Evolutionary conservation across 1,140 invertebrate genomes (phyloP).

Genomic region (Sinonovacula constricta): DNA sequence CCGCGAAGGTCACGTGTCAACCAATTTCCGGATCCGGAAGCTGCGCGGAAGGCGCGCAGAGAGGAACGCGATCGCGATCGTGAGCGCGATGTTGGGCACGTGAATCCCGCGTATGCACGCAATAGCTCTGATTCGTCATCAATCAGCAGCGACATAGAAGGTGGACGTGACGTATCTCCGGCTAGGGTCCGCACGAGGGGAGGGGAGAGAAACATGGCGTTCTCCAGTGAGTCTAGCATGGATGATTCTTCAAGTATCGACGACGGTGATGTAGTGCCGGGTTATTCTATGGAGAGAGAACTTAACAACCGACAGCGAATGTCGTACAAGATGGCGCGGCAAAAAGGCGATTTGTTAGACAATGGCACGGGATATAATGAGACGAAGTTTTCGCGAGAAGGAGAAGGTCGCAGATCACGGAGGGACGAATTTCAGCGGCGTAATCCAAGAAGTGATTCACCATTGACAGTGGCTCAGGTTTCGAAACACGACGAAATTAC

Average conservation of each 20-base stretch:
- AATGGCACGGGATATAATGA: background rate
- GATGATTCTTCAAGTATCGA: constrained; percentile 46
- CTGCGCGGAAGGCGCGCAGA: constrained; percentile 19
- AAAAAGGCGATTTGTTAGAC: constrained; percentile 22
- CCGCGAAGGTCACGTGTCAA: constrained; percentile 34
- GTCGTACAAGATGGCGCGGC: constrained; percentile 28
- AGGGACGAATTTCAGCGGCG: constrained; percentile 24
- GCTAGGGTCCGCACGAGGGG: constrained; percentile 21
- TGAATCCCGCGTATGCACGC: constrained; percentile 30
- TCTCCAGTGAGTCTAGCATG: constrained; percentile 37
- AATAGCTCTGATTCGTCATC: constrained; percentile 31
- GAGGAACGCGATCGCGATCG: constrained; percentile 8
- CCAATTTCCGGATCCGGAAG: constrained; percentile 40
- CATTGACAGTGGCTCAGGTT: constrained; percentile 32
- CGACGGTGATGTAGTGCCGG: constrained; percentile 11
- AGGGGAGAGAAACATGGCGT: constrained; percentile 27
- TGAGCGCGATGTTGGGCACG: constrained; percentile 26
- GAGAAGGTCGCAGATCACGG: constrained; percentile 20
- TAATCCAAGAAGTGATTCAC: constrained; percentile 49
- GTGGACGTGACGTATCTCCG: constrained; percentile 40
- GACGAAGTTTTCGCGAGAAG: constrained; percentile 19
- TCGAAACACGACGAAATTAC: constrained; percentile 43
- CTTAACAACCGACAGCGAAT: constrained; percentile 9
- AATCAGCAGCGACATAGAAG: constrained; percentile 30
- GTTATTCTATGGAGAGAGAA: constrained; percentile 34